phyloP scores from a whole-genome alignment of 2,888 invertebrate genomes.

The Aelia acuminata region DNA sequence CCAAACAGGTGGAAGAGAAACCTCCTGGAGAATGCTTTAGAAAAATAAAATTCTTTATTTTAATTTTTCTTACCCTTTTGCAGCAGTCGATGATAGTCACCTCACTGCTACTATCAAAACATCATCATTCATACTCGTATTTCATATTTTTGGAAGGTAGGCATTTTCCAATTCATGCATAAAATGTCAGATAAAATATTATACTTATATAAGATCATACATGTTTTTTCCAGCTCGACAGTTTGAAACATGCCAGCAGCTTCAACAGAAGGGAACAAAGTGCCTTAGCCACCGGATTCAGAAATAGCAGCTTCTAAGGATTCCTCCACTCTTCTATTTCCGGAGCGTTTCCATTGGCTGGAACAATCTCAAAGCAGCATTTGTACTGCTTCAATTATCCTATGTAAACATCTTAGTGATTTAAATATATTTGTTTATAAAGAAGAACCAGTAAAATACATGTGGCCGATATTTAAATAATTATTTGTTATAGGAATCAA shows the following conservation, averaged over 20 bases:
- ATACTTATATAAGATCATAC: too few species aligned
- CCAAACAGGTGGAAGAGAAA: too few species aligned
- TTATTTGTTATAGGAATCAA: neutral
- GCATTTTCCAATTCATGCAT: too few species aligned
- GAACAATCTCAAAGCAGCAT: neutral
- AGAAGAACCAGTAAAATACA: too few species aligned
- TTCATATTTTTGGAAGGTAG: too few species aligned
- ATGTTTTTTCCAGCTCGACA: neutral
- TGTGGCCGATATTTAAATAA: neutral
- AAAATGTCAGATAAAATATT: too few species aligned
- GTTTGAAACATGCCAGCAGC: neutral
- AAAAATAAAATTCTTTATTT: too few species aligned
- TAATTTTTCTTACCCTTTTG: too few species aligned
- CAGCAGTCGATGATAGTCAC: too few species aligned
- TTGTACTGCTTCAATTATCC: neutral
- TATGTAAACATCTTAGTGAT: neutral
- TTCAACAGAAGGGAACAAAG: neutral
- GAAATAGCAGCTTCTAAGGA: slow-evolving; percentile 24
- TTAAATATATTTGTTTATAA: neutral
- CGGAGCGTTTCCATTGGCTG: neutral
- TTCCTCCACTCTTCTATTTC: slow-evolving; percentile 27
- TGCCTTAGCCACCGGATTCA: neutral
- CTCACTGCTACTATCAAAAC: too few species aligned
- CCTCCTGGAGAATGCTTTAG: too few species aligned
- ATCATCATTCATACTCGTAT: too few species aligned